These are phyloP conservation scores for Hanleya hanleyi DNA, from an alignment of 2,888 invertebrate genomes.

Conservation along the genomic window DNA sequence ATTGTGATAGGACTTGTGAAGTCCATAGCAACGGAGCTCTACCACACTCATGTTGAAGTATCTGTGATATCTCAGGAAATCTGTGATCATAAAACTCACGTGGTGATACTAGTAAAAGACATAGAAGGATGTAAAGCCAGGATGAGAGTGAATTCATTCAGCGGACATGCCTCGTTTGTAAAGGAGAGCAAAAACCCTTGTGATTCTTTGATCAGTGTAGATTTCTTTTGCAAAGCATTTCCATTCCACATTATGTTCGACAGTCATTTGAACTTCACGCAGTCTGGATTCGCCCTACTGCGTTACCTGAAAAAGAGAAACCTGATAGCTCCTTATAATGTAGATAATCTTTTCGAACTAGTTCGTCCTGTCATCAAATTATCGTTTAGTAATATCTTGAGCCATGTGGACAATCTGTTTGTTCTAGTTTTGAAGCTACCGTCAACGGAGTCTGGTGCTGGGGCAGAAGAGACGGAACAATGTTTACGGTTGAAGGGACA, in stretches of 20 bases:
- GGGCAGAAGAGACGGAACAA: no score
- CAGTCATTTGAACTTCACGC: conserved; percentile 88
- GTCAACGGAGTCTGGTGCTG: no score
- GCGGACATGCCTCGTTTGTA: not conserved
- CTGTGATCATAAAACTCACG: conserved; percentile 90
- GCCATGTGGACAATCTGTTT: conserved; percentile 5
- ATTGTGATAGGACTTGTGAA: conserved; percentile 98
- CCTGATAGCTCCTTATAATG: not conserved
- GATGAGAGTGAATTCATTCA: not conserved
- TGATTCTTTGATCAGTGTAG: not conserved
- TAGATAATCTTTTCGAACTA: conserved; percentile 7
- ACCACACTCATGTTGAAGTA: conserved; percentile 93
- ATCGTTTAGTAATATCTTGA: not conserved
- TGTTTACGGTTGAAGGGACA: conserved; percentile 86
- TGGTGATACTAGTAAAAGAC: conserved; percentile 79
- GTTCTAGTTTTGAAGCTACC: conserved; percentile 78
- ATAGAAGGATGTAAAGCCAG: not conserved
- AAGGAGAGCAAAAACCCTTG: not conserved
- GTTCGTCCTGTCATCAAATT: not conserved
- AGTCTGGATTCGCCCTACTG: conserved; percentile 90
- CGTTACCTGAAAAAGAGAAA: conserved; percentile 76
- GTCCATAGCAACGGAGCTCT: conserved; percentile 95
- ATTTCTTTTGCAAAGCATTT: conserved; percentile 80
- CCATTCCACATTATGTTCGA: conserved; percentile 97
- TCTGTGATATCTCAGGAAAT: conserved; percentile 81